These are phyloP conservation scores for Schizaphis graminum DNA, from an alignment of 2,888 invertebrate genomes.

Conservation along the genomic window DNA sequence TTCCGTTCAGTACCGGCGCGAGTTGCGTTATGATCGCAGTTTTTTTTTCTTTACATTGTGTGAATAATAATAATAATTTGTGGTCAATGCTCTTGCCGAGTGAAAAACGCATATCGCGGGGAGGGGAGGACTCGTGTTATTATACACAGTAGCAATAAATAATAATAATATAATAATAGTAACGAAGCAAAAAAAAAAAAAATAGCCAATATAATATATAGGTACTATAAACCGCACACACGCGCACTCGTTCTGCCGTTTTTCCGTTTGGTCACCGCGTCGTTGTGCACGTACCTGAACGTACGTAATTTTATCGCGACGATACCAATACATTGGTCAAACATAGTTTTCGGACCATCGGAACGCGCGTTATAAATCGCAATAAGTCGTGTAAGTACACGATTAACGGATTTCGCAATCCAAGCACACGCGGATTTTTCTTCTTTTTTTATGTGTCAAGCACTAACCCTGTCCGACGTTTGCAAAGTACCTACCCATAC, in stretches of 20 bases:
- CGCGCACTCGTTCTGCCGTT: neutral
- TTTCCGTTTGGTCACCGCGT: neutral
- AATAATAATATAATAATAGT: neutral
- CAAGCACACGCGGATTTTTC: neutral
- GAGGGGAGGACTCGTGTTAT: neutral
- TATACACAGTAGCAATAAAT: slow-evolving; percentile 19
- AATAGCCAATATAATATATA: neutral
- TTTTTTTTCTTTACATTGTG: slow-evolving; percentile 53
- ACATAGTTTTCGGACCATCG: neutral
- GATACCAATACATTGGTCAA: neutral
- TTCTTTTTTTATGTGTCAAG: neutral
- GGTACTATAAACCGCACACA: neutral
- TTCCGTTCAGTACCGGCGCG: slow-evolving; percentile 42
- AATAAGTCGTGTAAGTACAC: neutral
- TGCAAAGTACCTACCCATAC: neutral
- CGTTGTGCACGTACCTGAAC: neutral
- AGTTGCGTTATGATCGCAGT: slow-evolving; percentile 55
- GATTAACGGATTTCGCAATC: neutral
- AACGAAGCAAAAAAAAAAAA: neutral
- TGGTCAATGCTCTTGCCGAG: slow-evolving; percentile 60
- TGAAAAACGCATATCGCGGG: neutral
- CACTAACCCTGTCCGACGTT: too few species aligned
- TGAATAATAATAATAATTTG: slow-evolving; percentile 59
- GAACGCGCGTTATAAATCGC: neutral
- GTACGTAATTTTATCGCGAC: neutral